Conservation (phyloP, 2,113 vertebrate genomes). For the Nothocercus nigrocapillus region DNA sequence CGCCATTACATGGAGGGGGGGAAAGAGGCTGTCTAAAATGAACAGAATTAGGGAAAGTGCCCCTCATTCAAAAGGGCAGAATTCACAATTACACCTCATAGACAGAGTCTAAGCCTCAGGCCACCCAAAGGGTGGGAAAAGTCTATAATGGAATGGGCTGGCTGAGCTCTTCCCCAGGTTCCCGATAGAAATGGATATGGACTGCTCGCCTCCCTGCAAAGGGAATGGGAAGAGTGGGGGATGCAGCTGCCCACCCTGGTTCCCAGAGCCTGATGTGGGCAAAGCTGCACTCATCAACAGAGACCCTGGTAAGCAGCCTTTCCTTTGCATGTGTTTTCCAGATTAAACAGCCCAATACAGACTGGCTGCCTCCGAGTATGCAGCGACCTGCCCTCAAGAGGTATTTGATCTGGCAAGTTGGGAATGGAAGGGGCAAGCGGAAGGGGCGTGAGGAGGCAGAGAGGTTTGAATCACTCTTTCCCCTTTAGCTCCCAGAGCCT, state of each 20-base stretch:
- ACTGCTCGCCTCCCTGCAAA: background rate
- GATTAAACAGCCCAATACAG: conserved; percentile 88
- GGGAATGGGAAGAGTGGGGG: background rate
- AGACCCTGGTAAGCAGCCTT: background rate
- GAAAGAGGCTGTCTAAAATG: background rate
- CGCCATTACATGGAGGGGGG: accelerated
- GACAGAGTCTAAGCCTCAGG: background rate
- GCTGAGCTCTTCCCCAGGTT: background rate
- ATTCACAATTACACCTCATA: background rate
- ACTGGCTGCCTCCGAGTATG: conserved; percentile 84
- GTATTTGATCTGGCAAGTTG: conserved; percentile 42
- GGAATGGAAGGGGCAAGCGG: background rate
- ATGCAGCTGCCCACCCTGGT: background rate
- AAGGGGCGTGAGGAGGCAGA: background rate
- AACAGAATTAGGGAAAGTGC: background rate
- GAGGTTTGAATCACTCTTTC: background rate
- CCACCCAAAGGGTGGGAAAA: background rate
- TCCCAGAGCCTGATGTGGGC: background rate
- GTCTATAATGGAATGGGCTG: background rate
- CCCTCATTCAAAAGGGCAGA: background rate
- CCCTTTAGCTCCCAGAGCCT: conserved; percentile 88
- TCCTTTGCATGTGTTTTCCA: conserved; percentile 64
- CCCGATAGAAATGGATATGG: background rate
- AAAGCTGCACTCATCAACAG: background rate
- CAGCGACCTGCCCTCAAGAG: conserved; percentile 87